Percentiles rank a stretch among this genome's conserved stretches.
Evolutionary conservation across 2,797 vertebrate genomes (phyloP).

Genomic region (Galaxias olidus): DNA sequence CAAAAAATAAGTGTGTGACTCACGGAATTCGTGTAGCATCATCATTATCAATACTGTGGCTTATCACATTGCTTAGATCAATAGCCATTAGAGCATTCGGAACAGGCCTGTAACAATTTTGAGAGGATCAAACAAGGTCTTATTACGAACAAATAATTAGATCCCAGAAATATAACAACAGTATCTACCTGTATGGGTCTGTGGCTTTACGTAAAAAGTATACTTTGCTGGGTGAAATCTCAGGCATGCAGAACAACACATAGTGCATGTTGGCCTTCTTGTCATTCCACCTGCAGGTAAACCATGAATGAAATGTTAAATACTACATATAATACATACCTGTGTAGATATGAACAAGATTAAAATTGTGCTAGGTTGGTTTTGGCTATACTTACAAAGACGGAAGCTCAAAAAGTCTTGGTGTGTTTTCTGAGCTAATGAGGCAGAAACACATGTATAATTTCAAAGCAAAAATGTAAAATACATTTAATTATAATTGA

Average conservation of each 20-base stretch:
- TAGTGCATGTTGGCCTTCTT: conserved; percentile 89
- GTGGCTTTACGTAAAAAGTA: conserved; percentile 87
- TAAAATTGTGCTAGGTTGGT: too few relatives aligned
- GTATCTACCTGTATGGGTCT: conserved; percentile 84
- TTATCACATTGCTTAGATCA: conserved; percentile 81
- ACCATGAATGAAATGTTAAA: neutral
- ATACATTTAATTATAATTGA: neutral
- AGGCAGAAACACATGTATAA: conserved; percentile 29
- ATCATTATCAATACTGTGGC: conserved; percentile 71
- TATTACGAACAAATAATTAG: too few relatives aligned
- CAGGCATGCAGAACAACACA: conserved; percentile 89
- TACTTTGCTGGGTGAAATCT: conserved; percentile 84
- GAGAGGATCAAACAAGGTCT: neutral
- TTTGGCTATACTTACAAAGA: conserved; percentile 83
- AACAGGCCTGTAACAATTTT: conserved; percentile 70
- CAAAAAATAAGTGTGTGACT: conserved; percentile 46
- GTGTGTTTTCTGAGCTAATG: conserved; percentile 82
- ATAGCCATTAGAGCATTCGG: conserved; percentile 81
- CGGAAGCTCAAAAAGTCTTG: conserved; percentile 88
- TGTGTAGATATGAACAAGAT: too few relatives aligned
- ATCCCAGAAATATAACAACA: too few relatives aligned
- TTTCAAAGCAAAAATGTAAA: neutral
- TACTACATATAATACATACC: neutral
- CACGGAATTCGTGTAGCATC: conserved; percentile 76
- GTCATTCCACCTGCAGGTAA: conserved; percentile 88